Evolutionary conservation across 2,797 vertebrate species (phyloP).

Genomic region (Choloepus didactylus): DNA sequence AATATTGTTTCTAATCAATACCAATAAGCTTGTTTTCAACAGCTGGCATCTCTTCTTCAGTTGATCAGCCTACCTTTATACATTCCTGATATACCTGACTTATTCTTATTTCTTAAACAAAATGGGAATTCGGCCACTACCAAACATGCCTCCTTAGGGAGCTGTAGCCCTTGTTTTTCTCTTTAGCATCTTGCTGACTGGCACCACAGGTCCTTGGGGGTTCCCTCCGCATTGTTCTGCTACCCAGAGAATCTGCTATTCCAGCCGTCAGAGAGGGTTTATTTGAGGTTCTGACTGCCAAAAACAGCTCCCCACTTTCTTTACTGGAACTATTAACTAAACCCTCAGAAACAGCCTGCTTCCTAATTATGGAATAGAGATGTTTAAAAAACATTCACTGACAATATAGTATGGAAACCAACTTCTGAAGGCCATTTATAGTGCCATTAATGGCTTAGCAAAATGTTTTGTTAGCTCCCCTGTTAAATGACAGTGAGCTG

Average conservation of each 20-base stretch:
- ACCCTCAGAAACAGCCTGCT: conserved; percentile 38
- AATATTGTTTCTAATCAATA: background rate
- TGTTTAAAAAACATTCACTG: background rate
- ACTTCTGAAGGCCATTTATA: conserved; percentile 5
- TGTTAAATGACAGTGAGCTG: background rate
- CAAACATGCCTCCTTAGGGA: background rate
- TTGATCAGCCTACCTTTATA: background rate
- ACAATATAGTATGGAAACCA: background rate
- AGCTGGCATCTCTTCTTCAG: background rate
- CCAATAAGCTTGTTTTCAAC: background rate
- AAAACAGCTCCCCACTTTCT: background rate
- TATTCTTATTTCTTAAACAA: conserved; percentile 36
- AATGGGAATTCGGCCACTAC: background rate
- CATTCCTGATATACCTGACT: background rate
- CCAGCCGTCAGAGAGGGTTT: background rate
- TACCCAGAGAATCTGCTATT: background rate
- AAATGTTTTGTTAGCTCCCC: background rate
- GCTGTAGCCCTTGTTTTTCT: background rate
- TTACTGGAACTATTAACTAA: background rate
- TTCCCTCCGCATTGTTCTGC: background rate
- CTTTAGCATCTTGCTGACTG: background rate
- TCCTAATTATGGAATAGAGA: background rate
- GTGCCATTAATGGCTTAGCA: background rate
- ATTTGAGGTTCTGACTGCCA: background rate
- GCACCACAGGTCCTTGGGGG: background rate